phyloP scores from a whole-genome alignment of 1,140 invertebrate genomes.

The Phortica variegata region DNA sequence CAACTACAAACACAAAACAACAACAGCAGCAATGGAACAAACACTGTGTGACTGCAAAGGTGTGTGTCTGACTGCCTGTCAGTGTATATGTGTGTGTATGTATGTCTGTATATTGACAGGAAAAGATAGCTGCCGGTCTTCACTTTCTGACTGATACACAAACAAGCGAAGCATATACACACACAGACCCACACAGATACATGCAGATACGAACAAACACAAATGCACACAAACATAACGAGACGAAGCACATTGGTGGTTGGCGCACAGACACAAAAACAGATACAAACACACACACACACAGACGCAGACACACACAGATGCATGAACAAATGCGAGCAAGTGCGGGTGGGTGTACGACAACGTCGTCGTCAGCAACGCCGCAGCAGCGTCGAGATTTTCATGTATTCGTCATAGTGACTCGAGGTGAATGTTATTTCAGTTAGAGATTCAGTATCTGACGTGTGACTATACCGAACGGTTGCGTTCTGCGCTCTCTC shows the following conservation, averaged over 20 bases:
- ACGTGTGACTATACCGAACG: constrained; percentile 56
- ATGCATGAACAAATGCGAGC: not conserved
- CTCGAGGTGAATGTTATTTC: constrained; percentile 55
- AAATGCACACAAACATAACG: not conserved
- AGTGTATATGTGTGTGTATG: constrained; percentile 5
- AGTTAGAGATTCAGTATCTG: constrained; percentile 58
- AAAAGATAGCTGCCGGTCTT: constrained; percentile 27
- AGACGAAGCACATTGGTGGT: constrained; percentile 34
- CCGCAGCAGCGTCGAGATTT: constrained; percentile 3
- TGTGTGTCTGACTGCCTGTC: not conserved
- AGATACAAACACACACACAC: constrained; percentile 9
- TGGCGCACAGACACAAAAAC: constrained; percentile 24
- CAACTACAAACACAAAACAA: no score
- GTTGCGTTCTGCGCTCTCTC: constrained; percentile 26
- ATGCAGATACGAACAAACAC: not conserved
- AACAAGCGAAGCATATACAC: no score
- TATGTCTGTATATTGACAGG: constrained; percentile 12
- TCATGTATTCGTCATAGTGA: constrained; percentile 29
- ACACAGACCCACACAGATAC: not conserved
- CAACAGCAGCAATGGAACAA: no score
- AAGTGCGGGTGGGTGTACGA: constrained; percentile 4
- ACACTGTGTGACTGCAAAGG: no score
- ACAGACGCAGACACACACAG: constrained; percentile 6
- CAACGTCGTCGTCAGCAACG: constrained; percentile 2
- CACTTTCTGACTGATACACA: constrained; percentile 48